phyloP scores from a whole-genome alignment of 2,797 vertebrate species.

The Semotilus atromaculatus region DNA sequence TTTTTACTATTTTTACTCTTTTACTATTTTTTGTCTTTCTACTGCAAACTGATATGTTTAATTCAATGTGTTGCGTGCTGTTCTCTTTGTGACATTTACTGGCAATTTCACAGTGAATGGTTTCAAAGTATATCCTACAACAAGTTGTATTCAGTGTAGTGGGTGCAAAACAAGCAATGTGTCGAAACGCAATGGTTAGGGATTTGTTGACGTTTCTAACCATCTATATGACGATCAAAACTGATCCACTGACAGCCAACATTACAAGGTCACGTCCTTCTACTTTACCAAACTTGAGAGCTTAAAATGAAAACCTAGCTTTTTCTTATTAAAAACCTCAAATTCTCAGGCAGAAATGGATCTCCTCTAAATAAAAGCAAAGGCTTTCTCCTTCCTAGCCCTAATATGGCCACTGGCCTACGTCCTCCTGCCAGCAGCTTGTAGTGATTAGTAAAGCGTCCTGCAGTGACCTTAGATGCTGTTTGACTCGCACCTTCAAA shows the following conservation, averaged over 20 bases:
- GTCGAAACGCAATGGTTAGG: background rate
- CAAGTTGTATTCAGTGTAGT: background rate
- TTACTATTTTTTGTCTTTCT: too few relatives aligned
- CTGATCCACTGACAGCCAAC: background rate
- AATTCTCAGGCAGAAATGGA: conserved; percentile 67
- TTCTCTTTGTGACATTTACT: background rate
- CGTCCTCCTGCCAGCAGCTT: conserved; percentile 78
- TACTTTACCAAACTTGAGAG: background rate
- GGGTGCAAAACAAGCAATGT: background rate
- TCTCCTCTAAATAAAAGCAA: conserved; percentile 64
- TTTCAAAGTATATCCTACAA: background rate
- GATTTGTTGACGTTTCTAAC: background rate
- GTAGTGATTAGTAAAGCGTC: conserved; percentile 81
- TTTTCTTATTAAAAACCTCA: background rate
- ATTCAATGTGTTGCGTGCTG: background rate
- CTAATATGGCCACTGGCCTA: conserved; percentile 49
- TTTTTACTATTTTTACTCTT: too few relatives aligned
- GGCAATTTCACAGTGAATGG: background rate
- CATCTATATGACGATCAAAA: background rate
- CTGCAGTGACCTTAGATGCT: conserved; percentile 79
- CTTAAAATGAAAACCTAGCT: background rate
- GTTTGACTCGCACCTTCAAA: conserved; percentile 79
- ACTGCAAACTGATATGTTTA: background rate
- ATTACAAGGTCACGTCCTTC: background rate
- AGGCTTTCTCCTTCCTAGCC: background rate